Evolutionary conservation across 2,113 vertebrate species (phyloP).

Genomic region (Patagioenas fasciata): DNA sequence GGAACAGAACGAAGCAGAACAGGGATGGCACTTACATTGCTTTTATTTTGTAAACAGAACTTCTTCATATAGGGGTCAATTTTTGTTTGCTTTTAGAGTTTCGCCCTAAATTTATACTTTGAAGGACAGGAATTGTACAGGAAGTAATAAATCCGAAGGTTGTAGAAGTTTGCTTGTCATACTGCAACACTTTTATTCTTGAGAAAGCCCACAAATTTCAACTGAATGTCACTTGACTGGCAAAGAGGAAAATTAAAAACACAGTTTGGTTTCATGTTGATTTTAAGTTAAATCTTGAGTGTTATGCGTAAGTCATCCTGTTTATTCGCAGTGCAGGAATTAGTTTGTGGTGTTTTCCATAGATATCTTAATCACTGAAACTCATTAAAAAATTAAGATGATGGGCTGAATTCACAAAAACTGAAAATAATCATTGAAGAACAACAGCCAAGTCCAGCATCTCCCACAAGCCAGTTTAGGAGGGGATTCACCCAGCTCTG

Average conservation of each 20-base stretch:
- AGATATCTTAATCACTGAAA: neutral
- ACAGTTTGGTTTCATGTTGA: neutral
- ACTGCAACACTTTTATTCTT: neutral
- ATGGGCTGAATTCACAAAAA: neutral
- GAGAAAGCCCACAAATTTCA: neutral
- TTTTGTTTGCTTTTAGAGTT: neutral
- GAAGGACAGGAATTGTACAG: neutral
- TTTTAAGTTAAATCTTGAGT: neutral
- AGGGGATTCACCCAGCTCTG: neutral
- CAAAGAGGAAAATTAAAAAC: neutral
- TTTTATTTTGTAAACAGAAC: neutral
- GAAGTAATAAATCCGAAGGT: neutral
- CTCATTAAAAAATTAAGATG: neutral
- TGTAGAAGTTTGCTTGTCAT: neutral
- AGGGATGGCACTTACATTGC: neutral
- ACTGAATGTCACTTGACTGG: neutral
- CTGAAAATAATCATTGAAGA: neutral
- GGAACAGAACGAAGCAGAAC: neutral
- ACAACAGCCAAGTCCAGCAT: neutral
- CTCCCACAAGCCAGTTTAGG: neutral
- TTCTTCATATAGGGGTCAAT: neutral
- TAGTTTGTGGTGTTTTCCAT: neutral
- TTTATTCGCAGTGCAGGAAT: neutral
- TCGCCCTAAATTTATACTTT: neutral
- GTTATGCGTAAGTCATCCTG: neutral